Percentiles rank a stretch among this genome's conserved stretches.
Conservation (phyloP, 1,140 invertebrate genomes). For the Ceratina calcarata region DNA sequence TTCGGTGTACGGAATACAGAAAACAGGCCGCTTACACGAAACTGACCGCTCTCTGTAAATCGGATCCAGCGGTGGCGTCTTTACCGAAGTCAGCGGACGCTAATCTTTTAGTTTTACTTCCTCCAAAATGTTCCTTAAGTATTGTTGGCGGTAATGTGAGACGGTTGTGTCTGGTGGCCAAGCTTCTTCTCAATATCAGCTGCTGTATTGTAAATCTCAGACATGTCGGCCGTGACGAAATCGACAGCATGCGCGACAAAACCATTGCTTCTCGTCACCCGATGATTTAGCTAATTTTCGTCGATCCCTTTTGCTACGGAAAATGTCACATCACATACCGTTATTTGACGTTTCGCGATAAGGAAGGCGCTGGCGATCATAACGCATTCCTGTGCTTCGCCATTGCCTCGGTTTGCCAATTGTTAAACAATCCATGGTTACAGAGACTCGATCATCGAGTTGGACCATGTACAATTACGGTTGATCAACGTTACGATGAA, state of each 20-base stretch:
- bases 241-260: slow-evolving; percentile 37
- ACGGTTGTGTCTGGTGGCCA: slow-evolving; percentile 9
- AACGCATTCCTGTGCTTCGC: slow-evolving; percentile 28
- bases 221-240: slow-evolving; percentile 29
- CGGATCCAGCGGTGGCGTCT: slow-evolving; percentile 41
- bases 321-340: slow-evolving; percentile 50
- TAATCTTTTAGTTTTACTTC: slow-evolving; percentile 23
- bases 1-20: not conserved
- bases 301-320: slow-evolving; percentile 10
- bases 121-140: slow-evolving; percentile 48
- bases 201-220: not conserved
- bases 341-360: slow-evolving; percentile 22
- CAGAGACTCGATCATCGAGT: slow-evolving; percentile 14
- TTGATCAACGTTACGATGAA: not conserved
- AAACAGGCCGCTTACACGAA: slow-evolving; percentile 52
- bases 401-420: slow-evolving; percentile 56
- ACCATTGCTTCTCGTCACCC: slow-evolving; percentile 54
- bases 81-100: slow-evolving; percentile 41
- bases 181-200: slow-evolving; percentile 9
- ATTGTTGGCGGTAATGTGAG: slow-evolving; percentile 56
- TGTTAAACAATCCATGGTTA: slow-evolving; percentile 70
- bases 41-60: slow-evolving; percentile 59
- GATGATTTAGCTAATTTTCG: slow-evolving; percentile 44
- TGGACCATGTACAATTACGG: not conserved
- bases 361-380: slow-evolving; percentile 38